Conservation (phyloP, 1,140 invertebrate species). For the Drosophila lacteicornis region DNA sequence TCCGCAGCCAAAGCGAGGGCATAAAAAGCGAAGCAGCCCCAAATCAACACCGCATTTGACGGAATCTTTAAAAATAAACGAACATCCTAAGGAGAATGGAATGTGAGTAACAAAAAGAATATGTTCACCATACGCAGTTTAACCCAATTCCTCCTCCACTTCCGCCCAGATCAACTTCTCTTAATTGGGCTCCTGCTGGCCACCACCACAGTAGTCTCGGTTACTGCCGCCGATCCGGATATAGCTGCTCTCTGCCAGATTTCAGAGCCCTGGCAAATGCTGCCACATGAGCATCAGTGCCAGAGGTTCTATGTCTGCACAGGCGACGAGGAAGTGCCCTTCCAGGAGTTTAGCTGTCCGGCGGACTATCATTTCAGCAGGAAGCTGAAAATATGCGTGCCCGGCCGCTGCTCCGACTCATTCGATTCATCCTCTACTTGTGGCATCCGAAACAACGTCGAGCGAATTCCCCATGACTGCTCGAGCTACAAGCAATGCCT, state of each 20-base stretch:
- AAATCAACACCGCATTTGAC: constrained; percentile 37
- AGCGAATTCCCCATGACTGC: constrained; percentile 47
- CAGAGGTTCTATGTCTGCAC: constrained; percentile 66
- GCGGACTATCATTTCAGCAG: constrained; percentile 49
- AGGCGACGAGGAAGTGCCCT: constrained; percentile 14
- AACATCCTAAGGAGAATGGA: constrained; percentile 19
- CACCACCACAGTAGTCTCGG: not conserved
- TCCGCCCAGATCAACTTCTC: not conserved
- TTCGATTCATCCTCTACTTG: not conserved
- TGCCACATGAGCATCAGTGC: constrained; percentile 48
- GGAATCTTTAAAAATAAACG: constrained; percentile 5
- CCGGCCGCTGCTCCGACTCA: constrained; percentile 30
- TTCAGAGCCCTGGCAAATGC: constrained; percentile 29
- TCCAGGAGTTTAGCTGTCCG: constrained; percentile 56
- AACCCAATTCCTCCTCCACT: not conserved
- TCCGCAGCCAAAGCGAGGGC: constrained; percentile 22
- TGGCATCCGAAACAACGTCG: constrained; percentile 15
- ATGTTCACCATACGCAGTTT: not conserved
- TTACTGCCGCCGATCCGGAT: not conserved
- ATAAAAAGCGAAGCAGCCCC: constrained; percentile 28
- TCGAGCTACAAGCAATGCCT: constrained; percentile 38
- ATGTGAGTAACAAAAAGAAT: constrained; percentile 3
- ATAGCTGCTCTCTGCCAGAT: constrained; percentile 12
- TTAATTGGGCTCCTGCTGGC: constrained; percentile 16
- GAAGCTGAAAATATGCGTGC: constrained; percentile 24